Conservation (phyloP, 2,888 invertebrate genomes). For the Chrysolina haemoptera region DNA sequence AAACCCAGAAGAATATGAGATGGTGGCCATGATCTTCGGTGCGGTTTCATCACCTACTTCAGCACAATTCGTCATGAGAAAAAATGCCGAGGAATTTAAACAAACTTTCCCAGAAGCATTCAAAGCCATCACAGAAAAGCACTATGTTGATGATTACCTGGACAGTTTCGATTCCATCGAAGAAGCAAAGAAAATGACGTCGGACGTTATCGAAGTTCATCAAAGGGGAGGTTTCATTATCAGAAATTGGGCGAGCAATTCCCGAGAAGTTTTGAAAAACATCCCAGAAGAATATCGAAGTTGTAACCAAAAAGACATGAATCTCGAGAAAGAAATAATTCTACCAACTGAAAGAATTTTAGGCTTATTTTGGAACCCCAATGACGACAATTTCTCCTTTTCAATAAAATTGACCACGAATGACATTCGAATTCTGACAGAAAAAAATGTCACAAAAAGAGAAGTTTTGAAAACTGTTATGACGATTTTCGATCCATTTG, state of each 20-base stretch:
- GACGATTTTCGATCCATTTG: neutral
- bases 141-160: too few species aligned
- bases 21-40: too few species aligned
- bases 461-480: neutral
- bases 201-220: too few species aligned
- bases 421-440: neutral
- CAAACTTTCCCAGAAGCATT: too few species aligned
- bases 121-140: too few species aligned
- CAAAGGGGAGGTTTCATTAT: too few species aligned
- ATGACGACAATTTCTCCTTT: neutral
- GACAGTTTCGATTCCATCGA: too few species aligned
- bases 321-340: neutral
- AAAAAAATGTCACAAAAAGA: constrained; percentile 12
- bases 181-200: too few species aligned
- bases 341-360: neutral
- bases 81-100: too few species aligned
- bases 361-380: neutral
- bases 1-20: too few species aligned
- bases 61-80: too few species aligned
- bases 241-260: neutral
- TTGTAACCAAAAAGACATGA: neutral
- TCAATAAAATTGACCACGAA: neutral
- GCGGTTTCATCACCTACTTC: too few species aligned
- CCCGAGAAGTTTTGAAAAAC: neutral
- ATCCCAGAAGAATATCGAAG: neutral